These are phyloP conservation scores for Catocala nupta DNA, from an alignment of 2,888 invertebrate species.

Conservation along the genomic window DNA sequence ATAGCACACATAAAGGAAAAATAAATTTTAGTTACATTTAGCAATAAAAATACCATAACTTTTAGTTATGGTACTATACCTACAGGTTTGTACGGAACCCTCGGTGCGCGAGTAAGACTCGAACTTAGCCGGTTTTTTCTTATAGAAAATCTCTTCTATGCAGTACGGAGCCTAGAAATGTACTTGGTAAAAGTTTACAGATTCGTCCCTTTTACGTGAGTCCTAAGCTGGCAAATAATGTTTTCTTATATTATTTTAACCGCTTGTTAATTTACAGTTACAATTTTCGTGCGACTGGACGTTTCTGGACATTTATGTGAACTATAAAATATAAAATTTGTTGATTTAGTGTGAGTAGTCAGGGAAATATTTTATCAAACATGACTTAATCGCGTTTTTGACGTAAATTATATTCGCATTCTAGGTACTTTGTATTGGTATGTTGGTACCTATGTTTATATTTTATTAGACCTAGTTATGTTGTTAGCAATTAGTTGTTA, in stretches of 20 bases:
- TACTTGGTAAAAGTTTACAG: too few relatives aligned
- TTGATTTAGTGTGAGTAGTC: conserved; percentile 12
- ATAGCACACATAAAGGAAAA: too few relatives aligned
- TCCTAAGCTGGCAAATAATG: too few relatives aligned
- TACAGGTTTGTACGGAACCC: too few relatives aligned
- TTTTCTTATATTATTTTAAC: conserved; percentile 1
- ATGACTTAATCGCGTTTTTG: conserved; percentile 9
- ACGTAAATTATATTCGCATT: not conserved
- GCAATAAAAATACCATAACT: too few relatives aligned
- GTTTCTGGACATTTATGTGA: conserved; percentile 5
- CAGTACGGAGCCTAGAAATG: too few relatives aligned
- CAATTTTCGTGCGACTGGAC: not conserved
- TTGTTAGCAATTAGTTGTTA: not conserved
- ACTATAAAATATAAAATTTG: conserved; percentile 6
- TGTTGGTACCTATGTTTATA: not conserved
- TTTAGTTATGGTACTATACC: too few relatives aligned
- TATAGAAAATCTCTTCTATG: too few relatives aligned
- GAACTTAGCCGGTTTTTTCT: too few relatives aligned
- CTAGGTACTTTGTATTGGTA: not conserved
- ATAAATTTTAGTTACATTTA: too few relatives aligned
- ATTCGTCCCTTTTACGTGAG: too few relatives aligned
- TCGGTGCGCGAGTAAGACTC: too few relatives aligned
- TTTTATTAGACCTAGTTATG: not conserved
- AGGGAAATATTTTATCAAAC: conserved; percentile 12
- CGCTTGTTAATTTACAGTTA: not conserved